phyloP scores from a whole-genome alignment of 2,888 invertebrate species.

The Dryomyza anilis region DNA sequence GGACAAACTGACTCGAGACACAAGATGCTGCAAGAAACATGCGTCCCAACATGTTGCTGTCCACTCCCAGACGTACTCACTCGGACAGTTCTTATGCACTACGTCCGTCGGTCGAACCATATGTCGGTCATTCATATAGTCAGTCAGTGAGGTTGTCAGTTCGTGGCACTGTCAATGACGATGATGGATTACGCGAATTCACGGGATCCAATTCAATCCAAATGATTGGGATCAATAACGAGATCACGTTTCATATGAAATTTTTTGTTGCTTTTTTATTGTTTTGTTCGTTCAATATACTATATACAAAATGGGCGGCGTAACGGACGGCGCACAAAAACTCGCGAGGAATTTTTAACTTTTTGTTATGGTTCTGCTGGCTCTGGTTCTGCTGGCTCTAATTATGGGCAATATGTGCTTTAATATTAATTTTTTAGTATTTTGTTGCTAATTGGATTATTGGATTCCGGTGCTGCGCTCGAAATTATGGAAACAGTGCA shows the following conservation, averaged over 20 bases:
- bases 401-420: constrained; percentile 20
- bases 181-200: constrained; percentile 26
- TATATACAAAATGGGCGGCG: constrained; percentile 2
- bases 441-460: constrained; percentile 26
- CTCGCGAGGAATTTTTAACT: neutral
- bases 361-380: constrained; percentile 8
- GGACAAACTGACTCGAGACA: no score
- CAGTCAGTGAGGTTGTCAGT: no score
- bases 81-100: no score
- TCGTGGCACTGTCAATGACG: constrained; percentile 13
- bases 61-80: no score
- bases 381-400: no score
- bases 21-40: no score
- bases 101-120: no score
- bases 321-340: constrained; percentile 7
- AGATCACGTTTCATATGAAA: constrained; percentile 24
- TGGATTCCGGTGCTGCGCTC: neutral
- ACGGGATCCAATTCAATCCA: neutral
- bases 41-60: no score
- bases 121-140: no score
- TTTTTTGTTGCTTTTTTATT: constrained; percentile 19
- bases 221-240: constrained; percentile 22
- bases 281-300: neutral
- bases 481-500: constrained; percentile 17
- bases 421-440: constrained; percentile 25